These are phyloP conservation scores for Thinocorus orbignyianus DNA, from an alignment of 2,113 vertebrate genomes.

Conservation along the genomic window DNA sequence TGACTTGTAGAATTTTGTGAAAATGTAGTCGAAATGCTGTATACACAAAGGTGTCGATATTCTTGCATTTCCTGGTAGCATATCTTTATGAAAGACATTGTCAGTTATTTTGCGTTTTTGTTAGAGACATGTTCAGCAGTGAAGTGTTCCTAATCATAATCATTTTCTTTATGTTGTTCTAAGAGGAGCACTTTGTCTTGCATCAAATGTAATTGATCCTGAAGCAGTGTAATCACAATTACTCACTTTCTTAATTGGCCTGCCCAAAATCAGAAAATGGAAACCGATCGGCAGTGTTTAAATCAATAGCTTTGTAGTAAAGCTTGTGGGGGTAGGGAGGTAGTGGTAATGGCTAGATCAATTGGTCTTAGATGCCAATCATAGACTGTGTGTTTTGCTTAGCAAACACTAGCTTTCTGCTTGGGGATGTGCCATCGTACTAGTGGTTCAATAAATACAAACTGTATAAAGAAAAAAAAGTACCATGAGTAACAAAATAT, in stretches of 20 bases:
- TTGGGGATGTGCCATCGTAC: slow-evolving; percentile 56
- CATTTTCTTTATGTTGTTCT: slow-evolving; percentile 72
- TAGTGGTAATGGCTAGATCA: slow-evolving; percentile 87
- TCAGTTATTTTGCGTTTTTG: slow-evolving; percentile 55
- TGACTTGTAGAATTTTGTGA: background rate
- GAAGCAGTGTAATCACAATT: slow-evolving; percentile 95
- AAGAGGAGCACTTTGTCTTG: slow-evolving; percentile 83
- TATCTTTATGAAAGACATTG: background rate
- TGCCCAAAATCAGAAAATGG: slow-evolving; percentile 94
- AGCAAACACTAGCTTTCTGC: slow-evolving; percentile 74
- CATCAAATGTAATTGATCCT: slow-evolving; percentile 92
- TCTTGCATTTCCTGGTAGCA: background rate
- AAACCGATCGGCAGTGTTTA: slow-evolving; percentile 87
- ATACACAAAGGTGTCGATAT: background rate
- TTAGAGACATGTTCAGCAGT: slow-evolving; percentile 30
- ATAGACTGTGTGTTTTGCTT: slow-evolving; percentile 81
- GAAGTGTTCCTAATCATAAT: slow-evolving; percentile 72
- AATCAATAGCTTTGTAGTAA: slow-evolving; percentile 96
- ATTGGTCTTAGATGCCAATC: slow-evolving; percentile 85
- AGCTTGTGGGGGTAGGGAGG: slow-evolving; percentile 82
- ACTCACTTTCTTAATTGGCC: slow-evolving; percentile 98
- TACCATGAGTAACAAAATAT: slow-evolving; percentile 35
- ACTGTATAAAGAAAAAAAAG: background rate
- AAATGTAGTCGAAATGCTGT: background rate
- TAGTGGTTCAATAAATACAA: slow-evolving; percentile 58